These are phyloP conservation scores for Coreius guichenoti DNA, from an alignment of 2,797 vertebrate genomes.

Conservation along the genomic window DNA sequence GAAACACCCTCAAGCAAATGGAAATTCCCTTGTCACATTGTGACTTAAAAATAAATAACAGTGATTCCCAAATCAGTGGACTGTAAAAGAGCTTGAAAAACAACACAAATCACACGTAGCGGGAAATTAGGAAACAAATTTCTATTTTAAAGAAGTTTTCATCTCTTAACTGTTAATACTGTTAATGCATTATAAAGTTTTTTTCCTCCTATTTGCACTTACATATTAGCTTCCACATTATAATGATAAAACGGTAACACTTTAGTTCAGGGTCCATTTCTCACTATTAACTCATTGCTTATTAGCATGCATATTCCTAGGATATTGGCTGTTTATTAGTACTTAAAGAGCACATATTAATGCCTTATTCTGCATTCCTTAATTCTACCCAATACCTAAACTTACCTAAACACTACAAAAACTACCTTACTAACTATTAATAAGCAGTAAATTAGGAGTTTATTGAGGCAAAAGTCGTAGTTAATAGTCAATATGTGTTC, in stretches of 20 bases:
- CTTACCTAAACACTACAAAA: no score
- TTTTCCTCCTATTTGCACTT: background rate
- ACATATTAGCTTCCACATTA: background rate
- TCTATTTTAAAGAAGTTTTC: background rate
- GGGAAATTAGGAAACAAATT: background rate
- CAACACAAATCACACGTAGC: background rate
- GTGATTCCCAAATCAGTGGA: slow-evolving; percentile 17
- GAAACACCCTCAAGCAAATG: slow-evolving; percentile 38
- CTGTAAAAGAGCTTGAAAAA: slow-evolving; percentile 16
- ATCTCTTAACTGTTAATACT: background rate
- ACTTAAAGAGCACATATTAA: no score
- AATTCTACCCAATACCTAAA: no score
- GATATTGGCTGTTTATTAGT: no score
- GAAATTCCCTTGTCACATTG: slow-evolving; percentile 13
- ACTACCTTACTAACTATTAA: no score
- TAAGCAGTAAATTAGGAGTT: no score
- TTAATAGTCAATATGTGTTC: no score
- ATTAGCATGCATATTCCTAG: no score
- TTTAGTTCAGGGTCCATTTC: no score
- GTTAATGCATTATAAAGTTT: background rate
- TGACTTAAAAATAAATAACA: slow-evolving; percentile 20
- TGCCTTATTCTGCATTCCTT: no score
- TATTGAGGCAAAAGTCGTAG: no score
- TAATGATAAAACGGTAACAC: background rate
- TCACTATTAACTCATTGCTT: no score